Base-by-base conservation (phyloP, 2,797 vertebrate genomes). In the Syngnathus rostellatus region DNA sequence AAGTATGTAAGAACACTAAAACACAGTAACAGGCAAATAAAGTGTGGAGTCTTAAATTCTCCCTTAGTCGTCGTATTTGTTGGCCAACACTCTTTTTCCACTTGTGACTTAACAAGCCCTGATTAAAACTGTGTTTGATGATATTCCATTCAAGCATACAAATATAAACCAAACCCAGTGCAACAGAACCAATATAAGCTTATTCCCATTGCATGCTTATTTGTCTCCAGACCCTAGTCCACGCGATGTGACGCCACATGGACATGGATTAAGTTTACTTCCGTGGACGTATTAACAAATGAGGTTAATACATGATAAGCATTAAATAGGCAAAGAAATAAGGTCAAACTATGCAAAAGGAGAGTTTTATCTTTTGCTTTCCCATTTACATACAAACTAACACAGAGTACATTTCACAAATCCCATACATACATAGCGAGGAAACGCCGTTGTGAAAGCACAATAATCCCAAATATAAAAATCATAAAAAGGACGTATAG, bases 271-370 rank as follows among this genome's bases (percentile, higher is more conserved):
- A 86, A 80, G 76, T 66, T 68, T 66, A 76, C 50, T 55, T 58
- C 67, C 68, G 61, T 79, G 63, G 69, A 55, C 65, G 72, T 71
- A 82, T 73, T 74, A 76, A 72, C 73, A 81, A 89, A 85, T 74
- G 81, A 85, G 88, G 89, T 86, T 86, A 87, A 89, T 86, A 81
- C 85, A 80, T 64, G 84, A 84, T 82, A 84, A 86, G 76, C 79
- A 82, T 75, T 69, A 60, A 72, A 60, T 48, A 58, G 72, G 73
- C 54, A 62, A 41, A 65, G 59, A 74, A 80, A 80, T 72, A 78
- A 74, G 78, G 83, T 77, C 75, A 81, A 71, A 71, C 17, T 5
- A 63, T 72, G 46, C 46, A 53, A 53, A 39, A 38, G 40, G 2
- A 62, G n/a, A 21, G 11, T 62, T 21, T n/a, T 61, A 61, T 21